phyloP scores from a whole-genome alignment of 2,797 vertebrate genomes.

The Melopsittacus undulatus region DNA sequence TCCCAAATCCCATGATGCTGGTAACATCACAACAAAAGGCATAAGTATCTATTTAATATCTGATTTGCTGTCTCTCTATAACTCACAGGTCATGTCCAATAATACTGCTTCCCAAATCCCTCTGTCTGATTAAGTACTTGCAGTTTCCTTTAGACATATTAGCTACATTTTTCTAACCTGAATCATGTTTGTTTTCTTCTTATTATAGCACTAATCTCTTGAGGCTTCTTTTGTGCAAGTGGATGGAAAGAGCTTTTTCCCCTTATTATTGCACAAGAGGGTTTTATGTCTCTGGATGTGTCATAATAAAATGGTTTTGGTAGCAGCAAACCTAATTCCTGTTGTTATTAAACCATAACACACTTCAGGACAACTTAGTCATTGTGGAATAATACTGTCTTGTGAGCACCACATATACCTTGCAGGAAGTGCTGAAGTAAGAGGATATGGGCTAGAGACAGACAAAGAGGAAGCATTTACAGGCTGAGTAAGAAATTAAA shows the following conservation, averaged over 20 bases:
- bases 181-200: conserved; percentile 64
- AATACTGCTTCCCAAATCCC: neutral
- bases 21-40: neutral
- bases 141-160: conserved; percentile 42
- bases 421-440: conserved; percentile 31
- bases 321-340: conserved; percentile 58
- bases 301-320: conserved; percentile 59
- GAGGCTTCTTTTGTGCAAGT: conserved; percentile 43
- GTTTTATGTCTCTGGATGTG: conserved; percentile 46
- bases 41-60: neutral
- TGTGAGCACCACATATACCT: neutral
- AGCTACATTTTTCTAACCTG: conserved; percentile 57
- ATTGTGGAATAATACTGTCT: conserved; percentile 36
- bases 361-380: conserved; percentile 60
- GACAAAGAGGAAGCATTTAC: neutral
- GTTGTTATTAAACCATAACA: conserved; percentile 60
- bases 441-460: conserved; percentile 14
- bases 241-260: conserved; percentile 48
- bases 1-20: neutral
- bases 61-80: neutral
- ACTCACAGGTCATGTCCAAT: neutral
- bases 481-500: conserved; percentile 2
- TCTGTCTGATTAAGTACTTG: conserved; percentile 13
- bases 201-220: conserved; percentile 46
- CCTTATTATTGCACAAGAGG: conserved; percentile 62